Evolutionary conservation across 2,888 invertebrate genomes (phyloP).

Genomic region (Apomyelois bistriatella): DNA sequence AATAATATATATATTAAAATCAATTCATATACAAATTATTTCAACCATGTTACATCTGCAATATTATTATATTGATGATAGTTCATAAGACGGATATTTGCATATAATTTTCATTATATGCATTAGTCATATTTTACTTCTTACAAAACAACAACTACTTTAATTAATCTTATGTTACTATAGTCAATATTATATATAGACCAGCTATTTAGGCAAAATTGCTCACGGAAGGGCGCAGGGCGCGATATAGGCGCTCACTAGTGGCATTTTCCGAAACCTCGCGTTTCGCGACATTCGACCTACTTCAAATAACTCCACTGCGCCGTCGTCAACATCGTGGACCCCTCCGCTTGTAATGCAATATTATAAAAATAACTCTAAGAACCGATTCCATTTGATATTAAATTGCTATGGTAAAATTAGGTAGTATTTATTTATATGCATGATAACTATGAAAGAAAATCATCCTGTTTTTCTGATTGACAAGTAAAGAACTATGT

Average conservation of each 20-base stretch:
- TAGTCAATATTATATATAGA: constrained; percentile 61
- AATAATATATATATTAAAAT: constrained; percentile 68
- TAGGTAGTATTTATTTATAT: constrained; percentile 36
- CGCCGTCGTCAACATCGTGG: constrained; percentile 25
- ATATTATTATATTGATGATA: constrained; percentile 47
- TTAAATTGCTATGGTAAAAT: constrained; percentile 46
- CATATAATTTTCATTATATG: constrained; percentile 75
- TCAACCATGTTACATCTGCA: constrained; percentile 66
- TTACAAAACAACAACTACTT: constrained; percentile 78
- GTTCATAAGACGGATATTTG: constrained; percentile 78
- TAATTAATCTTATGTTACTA: constrained; percentile 63
- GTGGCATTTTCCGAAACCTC: neutral
- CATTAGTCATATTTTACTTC: constrained; percentile 67
- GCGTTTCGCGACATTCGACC: neutral
- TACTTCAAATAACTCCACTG: constrained; percentile 11
- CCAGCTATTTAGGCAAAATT: constrained; percentile 60
- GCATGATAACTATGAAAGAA: neutral
- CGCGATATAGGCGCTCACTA: constrained; percentile 21
- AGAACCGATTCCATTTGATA: constrained; percentile 50
- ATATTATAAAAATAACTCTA: constrained; percentile 67
- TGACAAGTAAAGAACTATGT: no score
- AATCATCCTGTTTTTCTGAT: no score
- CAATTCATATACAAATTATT: constrained; percentile 75
- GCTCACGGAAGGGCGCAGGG: constrained; percentile 32
- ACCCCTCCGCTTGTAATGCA: constrained; percentile 38